Evolutionary conservation across 2,888 invertebrate species (phyloP).

Genomic region (Aproaerema taeniolella): DNA sequence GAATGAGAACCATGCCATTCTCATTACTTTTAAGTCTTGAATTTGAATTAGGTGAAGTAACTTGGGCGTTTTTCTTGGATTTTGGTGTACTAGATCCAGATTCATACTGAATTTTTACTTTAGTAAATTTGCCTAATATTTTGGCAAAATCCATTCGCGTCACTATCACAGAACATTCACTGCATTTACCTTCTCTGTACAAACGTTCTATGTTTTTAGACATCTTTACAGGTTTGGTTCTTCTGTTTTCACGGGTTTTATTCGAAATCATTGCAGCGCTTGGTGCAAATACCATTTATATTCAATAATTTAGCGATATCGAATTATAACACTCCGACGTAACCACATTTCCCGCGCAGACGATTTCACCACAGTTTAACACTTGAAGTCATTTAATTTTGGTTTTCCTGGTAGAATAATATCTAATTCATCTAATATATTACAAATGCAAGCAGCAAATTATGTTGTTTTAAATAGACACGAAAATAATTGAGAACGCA

Average conservation of each 20-base stretch:
- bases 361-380: constrained; percentile 21
- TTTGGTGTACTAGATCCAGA: constrained; percentile 46
- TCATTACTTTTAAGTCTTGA: constrained; percentile 59
- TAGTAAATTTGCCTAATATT: constrained; percentile 69
- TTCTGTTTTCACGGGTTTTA: constrained; percentile 47
- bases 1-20: constrained; percentile 65
- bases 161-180: constrained; percentile 61
- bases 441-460: not conserved
- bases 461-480: not conserved
- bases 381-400: not conserved
- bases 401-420: not conserved
- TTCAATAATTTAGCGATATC: not conserved
- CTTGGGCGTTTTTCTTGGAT: constrained; percentile 29
- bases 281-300: not conserved
- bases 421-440: not conserved
- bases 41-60: constrained; percentile 33
- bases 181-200: constrained; percentile 64
- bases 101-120: constrained; percentile 70
- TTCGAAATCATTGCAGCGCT: constrained; percentile 53
- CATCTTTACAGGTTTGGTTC: constrained; percentile 44
- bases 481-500: constrained; percentile 9
- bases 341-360: constrained; percentile 75
- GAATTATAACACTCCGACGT: constrained; percentile 27
- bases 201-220: constrained; percentile 55
- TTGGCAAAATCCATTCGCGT: constrained; percentile 72